These are phyloP conservation scores for Trachelus stipa DNA, from an alignment of 2,888 invertebrate genomes.

Conservation along the genomic window DNA sequence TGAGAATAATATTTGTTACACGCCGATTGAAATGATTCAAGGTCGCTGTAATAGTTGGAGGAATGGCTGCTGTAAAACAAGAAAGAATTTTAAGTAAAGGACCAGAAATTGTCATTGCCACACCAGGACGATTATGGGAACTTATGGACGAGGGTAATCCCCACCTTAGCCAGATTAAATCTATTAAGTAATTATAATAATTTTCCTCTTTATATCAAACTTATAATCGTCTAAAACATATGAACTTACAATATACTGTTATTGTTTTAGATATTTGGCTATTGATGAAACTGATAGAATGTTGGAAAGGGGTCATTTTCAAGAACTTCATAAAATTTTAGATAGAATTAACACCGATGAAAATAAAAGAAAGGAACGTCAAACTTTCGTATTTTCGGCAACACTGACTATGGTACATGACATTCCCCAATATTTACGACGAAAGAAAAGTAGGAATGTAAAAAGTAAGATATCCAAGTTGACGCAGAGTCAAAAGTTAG, in stretches of 20 bases:
- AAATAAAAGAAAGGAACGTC: slow-evolving; percentile 72
- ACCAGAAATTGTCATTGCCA: slow-evolving; percentile 96
- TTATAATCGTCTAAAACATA: slow-evolving; percentile 1
- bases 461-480: slow-evolving; percentile 73
- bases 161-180: slow-evolving; percentile 79
- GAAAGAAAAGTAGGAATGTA: slow-evolving; percentile 65
- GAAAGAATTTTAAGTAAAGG: slow-evolving; percentile 82
- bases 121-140: slow-evolving; percentile 98
- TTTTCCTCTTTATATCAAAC: slow-evolving; percentile 9
- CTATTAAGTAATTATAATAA: slow-evolving; percentile 72
- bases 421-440: slow-evolving; percentile 78
- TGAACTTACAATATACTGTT: background rate
- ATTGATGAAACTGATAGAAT: slow-evolving; percentile 99
- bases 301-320: slow-evolving; percentile 96
- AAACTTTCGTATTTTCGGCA: slow-evolving; percentile 98
- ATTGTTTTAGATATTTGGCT: slow-evolving; percentile 80
- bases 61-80: slow-evolving; percentile 94
- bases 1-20: slow-evolving; percentile 13
- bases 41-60: slow-evolving; percentile 90
- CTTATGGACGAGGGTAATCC: slow-evolving; percentile 82
- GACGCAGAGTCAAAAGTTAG: slow-evolving; percentile 81
- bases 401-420: slow-evolving; percentile 94
- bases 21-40: slow-evolving; percentile 22
- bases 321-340: slow-evolving; percentile 86
- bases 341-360: slow-evolving; percentile 82